Conservation (phyloP, 2,113 vertebrate genomes). For the Trichomycterus rosablanca region DNA sequence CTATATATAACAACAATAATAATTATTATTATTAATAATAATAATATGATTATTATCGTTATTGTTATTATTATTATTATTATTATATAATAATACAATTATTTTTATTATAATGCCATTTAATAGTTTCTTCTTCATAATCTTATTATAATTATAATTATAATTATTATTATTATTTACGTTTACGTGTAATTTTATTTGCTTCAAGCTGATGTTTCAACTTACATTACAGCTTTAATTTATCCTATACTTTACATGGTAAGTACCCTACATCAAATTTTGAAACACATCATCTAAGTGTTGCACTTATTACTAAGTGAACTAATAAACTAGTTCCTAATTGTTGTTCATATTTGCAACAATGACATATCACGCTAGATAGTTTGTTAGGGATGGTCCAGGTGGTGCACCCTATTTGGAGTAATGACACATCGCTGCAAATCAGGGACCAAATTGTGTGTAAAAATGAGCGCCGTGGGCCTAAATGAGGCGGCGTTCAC, state of each 20-base stretch:
- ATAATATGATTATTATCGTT: no score
- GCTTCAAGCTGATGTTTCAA: neutral
- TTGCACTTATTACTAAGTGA: no score
- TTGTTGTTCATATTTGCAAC: neutral
- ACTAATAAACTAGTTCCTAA: no score
- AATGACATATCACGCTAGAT: neutral
- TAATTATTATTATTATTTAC: no score
- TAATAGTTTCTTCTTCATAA: no score
- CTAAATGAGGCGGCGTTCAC: slow-evolving; percentile 37
- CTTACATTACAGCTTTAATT: no score
- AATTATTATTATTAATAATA: slow-evolving; percentile 1
- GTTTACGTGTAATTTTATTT: neutral
- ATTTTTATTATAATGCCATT: neutral
- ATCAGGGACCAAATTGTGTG: slow-evolving; percentile 54
- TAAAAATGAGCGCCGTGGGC: slow-evolving; percentile 36
- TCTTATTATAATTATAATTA: no score
- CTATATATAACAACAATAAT: neutral
- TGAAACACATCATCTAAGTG: no score
- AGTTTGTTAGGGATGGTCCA: slow-evolving; percentile 9
- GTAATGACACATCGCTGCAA: slow-evolving; percentile 49
- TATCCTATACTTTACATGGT: no score
- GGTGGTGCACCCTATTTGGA: neutral
- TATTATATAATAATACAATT: slow-evolving; percentile 1
- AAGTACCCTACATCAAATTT: no score
- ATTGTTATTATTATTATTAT: neutral